Conservation (phyloP, 2,113 vertebrate species). For the Malurus alboscapulatus region DNA sequence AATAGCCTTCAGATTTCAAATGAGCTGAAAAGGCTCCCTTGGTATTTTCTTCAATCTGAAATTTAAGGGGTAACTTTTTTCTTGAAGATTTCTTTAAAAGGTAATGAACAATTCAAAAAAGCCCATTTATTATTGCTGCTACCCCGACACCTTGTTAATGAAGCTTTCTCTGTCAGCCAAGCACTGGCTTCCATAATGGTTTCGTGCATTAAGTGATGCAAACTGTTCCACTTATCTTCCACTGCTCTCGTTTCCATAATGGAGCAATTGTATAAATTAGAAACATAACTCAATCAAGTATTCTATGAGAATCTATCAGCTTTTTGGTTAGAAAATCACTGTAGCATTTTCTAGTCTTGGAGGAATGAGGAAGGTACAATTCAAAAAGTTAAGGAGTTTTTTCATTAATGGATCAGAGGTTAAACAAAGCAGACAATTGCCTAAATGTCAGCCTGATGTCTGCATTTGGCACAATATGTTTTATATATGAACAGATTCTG, state of each 20-base stretch:
- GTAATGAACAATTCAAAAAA: slow-evolving; percentile 51
- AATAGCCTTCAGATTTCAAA: slow-evolving; percentile 75
- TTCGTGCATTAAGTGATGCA: background rate
- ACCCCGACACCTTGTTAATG: background rate
- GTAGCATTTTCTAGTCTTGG: background rate
- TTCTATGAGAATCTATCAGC: background rate
- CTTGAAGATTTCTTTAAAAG: slow-evolving; percentile 59
- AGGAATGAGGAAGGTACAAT: background rate
- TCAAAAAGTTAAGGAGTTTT: background rate
- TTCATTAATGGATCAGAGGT: background rate
- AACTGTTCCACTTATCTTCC: background rate
- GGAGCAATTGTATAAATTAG: background rate
- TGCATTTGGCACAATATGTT: background rate
- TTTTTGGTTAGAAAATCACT: background rate
- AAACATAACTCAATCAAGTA: background rate
- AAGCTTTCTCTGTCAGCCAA: background rate
- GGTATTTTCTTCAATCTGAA: slow-evolving; percentile 58
- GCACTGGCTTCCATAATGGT: background rate
- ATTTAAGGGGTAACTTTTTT: slow-evolving; percentile 56
- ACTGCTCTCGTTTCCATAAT: background rate
- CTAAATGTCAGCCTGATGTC: background rate
- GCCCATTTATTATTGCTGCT: slow-evolving; percentile 40
- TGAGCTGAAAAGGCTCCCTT: slow-evolving; percentile 70
- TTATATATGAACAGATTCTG: background rate
- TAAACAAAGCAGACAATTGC: background rate